Conservation (phyloP, 2,888 invertebrate species). For the Doris montereyensis region DNA sequence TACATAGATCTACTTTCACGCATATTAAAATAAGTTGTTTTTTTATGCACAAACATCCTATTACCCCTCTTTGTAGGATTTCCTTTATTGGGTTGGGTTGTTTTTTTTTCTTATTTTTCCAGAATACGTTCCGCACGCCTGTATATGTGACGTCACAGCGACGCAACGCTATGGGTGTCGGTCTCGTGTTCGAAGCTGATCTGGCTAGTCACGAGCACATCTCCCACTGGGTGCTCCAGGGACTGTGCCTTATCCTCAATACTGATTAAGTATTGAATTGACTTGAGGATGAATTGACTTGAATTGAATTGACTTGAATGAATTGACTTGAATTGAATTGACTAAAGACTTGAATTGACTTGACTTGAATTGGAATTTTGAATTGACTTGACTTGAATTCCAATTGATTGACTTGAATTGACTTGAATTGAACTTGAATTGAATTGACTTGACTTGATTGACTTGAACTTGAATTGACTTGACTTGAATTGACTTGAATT, state of each 20-base stretch:
- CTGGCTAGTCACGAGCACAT: conserved; percentile 84
- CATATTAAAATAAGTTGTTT: too few relatives aligned
- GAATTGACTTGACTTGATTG: too few relatives aligned
- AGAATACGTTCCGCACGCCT: conserved; percentile 89
- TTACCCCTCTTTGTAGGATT: too few relatives aligned
- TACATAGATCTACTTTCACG: too few relatives aligned
- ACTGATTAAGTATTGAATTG: conserved; percentile 76
- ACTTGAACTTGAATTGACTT: too few relatives aligned
- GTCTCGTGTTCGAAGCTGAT: conserved; percentile 90
- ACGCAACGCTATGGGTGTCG: conserved; percentile 90
- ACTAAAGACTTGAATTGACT: neutral
- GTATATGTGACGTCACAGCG: conserved; percentile 90
- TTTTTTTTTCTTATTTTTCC: conserved; percentile 51
- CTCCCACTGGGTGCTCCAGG: conserved; percentile 91
- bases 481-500: too few relatives aligned
- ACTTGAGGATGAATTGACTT: neutral
- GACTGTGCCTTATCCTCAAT: conserved; percentile 89
- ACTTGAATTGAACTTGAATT: too few relatives aligned
- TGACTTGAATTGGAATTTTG: too few relatives aligned
- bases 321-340: neutral
- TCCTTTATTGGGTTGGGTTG: too few relatives aligned
- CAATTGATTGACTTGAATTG: too few relatives aligned
- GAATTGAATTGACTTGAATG: neutral
- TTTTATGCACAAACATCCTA: too few relatives aligned
- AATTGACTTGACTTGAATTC: too few relatives aligned